Percentiles rank a stretch among this genome's conserved stretches.
These are phyloP conservation scores for Sinotaia quadrata DNA, from an alignment of 2,888 invertebrate species.

Conservation along the genomic window DNA sequence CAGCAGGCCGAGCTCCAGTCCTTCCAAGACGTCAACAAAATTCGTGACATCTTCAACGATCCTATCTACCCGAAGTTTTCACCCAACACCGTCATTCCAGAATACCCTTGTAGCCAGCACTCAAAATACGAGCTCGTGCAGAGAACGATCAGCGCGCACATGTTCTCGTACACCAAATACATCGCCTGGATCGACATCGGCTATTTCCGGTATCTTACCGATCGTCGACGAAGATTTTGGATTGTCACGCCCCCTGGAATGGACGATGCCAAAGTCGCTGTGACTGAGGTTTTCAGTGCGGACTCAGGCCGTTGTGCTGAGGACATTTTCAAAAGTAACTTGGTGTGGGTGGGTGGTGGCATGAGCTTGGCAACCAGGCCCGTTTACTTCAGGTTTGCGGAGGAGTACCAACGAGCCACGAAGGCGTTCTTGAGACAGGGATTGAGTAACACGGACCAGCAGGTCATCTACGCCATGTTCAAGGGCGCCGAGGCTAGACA, in stretches of 20 bases:
- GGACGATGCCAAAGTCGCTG: slow-evolving; percentile 32
- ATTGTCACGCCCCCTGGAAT: slow-evolving; percentile 30
- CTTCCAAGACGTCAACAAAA: slow-evolving; percentile 38
- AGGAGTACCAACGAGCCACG: slow-evolving; percentile 31
- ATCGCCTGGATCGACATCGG: slow-evolving; percentile 55
- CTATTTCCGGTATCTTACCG: slow-evolving; percentile 43
- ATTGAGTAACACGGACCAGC: slow-evolving; percentile 43
- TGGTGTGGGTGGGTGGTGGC: slow-evolving; percentile 47
- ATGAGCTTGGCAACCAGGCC: slow-evolving; percentile 32
- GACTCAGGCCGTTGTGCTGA: slow-evolving; percentile 11
- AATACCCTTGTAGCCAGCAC: slow-evolving; percentile 50
- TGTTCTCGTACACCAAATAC: slow-evolving; percentile 39
- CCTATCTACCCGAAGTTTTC: slow-evolving; percentile 47
- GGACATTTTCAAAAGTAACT: slow-evolving; percentile 38
- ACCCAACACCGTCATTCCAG: slow-evolving; percentile 54
- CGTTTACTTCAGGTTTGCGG: slow-evolving; percentile 28
- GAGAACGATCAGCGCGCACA: slow-evolving; percentile 33
- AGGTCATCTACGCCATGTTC: slow-evolving; percentile 34
- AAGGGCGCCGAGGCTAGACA: neutral
- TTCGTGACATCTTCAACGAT: slow-evolving; percentile 36
- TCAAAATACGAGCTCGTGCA: slow-evolving; percentile 48
- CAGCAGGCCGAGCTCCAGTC: slow-evolving; percentile 41
- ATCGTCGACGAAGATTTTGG: slow-evolving; percentile 32
- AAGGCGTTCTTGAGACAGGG: slow-evolving; percentile 34
- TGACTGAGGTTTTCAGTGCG: slow-evolving; percentile 19